These are phyloP conservation scores for Hecatera dysodea DNA, from an alignment of 2,888 invertebrate species.

Conservation along the genomic window DNA sequence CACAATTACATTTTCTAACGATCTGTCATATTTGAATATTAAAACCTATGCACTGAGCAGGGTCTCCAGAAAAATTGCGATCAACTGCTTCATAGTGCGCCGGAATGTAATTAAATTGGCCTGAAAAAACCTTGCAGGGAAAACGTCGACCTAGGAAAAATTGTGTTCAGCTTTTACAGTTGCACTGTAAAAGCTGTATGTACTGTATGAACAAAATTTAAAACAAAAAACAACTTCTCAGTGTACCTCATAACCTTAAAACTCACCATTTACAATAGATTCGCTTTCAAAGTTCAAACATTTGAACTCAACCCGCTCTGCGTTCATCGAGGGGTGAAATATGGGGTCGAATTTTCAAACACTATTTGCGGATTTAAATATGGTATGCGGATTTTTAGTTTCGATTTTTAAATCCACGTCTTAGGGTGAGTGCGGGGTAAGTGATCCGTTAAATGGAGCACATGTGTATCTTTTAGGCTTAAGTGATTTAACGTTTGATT, in stretches of 20 bases:
- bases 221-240: conserved; percentile 25
- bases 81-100: too few species aligned
- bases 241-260: conserved; percentile 63
- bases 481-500: conserved; percentile 62
- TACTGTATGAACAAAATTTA: not conserved
- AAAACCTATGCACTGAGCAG: too few species aligned
- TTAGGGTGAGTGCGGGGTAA: conserved; percentile 72
- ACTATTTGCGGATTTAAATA: conserved; percentile 85
- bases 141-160: too few species aligned
- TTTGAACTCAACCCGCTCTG: conserved; percentile 73
- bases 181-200: not conserved
- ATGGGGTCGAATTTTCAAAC: conserved; percentile 74
- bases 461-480: conserved; percentile 70
- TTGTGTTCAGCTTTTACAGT: not conserved
- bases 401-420: conserved; percentile 74
- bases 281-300: conserved; percentile 81
- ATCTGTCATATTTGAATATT: too few species aligned
- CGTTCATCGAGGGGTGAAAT: conserved; percentile 84
- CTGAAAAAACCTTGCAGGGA: too few species aligned
- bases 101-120: too few species aligned
- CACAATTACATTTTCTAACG: too few species aligned
- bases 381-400: conserved; percentile 63
- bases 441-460: conserved; percentile 75
- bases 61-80: too few species aligned
- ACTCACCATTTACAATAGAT: conserved; percentile 73